A percentile compares a stretch with the other conserved stretches of the same genome.
Conservation (phyloP, 2,888 invertebrate species). For the Luperina testacea region DNA sequence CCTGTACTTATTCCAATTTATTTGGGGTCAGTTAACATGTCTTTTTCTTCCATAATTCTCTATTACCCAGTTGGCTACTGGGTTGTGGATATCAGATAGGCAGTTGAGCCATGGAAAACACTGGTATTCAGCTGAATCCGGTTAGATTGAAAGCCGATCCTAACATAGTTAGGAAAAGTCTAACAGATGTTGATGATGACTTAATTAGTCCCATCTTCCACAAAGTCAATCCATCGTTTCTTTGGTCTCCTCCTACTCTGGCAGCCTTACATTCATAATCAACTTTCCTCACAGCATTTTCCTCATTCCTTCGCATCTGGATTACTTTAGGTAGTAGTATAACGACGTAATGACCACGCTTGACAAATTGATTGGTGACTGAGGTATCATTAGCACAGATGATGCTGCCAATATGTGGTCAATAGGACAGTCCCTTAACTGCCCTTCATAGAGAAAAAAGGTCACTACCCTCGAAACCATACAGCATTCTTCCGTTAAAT, state of each 20-base stretch:
- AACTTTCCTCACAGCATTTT: not conserved
- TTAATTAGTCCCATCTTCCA: not conserved
- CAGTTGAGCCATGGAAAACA: too few species aligned
- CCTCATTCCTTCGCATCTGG: not conserved
- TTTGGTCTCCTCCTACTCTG: not conserved
- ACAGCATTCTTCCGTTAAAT: not conserved
- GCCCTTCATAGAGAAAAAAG: not conserved
- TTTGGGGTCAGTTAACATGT: too few species aligned
- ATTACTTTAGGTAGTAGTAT: not conserved
- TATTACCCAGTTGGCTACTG: too few species aligned
- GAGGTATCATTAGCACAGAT: not conserved
- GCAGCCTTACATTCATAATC: not conserved
- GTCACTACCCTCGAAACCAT: not conserved
- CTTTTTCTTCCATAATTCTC: too few species aligned
- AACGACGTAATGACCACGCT: not conserved
- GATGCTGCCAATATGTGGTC: not conserved
- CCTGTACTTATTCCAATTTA: too few species aligned
- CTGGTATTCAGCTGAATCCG: too few species aligned
- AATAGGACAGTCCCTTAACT: not conserved
- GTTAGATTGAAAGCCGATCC: too few species aligned
- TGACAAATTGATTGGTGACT: not conserved
- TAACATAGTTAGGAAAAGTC: too few species aligned
- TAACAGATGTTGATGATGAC: not conserved
- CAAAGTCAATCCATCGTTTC: too few species aligned
- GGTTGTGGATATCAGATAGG: too few species aligned